Conservation (phyloP, 2,113 vertebrate genomes). For the Grammomys dolichurus region DNA sequence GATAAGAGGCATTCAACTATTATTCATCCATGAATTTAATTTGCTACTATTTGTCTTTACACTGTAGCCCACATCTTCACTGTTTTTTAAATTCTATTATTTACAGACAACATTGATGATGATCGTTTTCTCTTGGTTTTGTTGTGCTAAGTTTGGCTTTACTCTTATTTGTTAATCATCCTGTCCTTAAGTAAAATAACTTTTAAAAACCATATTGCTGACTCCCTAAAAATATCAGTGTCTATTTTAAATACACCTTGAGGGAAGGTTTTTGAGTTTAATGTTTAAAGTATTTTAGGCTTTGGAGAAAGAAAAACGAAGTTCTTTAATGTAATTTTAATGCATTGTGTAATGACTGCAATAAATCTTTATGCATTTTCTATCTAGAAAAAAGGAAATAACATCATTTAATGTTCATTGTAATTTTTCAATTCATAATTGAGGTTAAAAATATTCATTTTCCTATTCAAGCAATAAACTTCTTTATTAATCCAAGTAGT, state of each 20-base stretch:
- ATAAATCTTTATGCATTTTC: slow-evolving; percentile 69
- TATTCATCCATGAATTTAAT: not conserved
- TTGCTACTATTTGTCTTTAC: not conserved
- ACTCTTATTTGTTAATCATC: slow-evolving; percentile 58
- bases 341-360: slow-evolving; percentile 75
- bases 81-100: not conserved
- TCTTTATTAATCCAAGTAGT: not conserved
- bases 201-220: slow-evolving; percentile 48
- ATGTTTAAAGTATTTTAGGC: slow-evolving; percentile 56
- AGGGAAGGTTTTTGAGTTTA: slow-evolving; percentile 51
- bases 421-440: slow-evolving; percentile 80
- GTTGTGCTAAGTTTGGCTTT: not conserved
- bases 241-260: slow-evolving; percentile 67
- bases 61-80: not conserved
- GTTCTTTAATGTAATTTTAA: slow-evolving; percentile 83
- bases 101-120: not conserved
- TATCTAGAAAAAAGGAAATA: slow-evolving; percentile 56
- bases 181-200: not conserved
- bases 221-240: slow-evolving; percentile 39
- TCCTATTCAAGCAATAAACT: slow-evolving; percentile 70
- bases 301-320: slow-evolving; percentile 66
- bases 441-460: slow-evolving; percentile 75
- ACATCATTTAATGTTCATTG: slow-evolving; percentile 81
- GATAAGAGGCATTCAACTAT: not conserved
- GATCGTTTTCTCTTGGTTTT: not conserved